These are phyloP conservation scores for Okamejei kenojei DNA, from an alignment of 2,797 vertebrate genomes.

Conservation along the genomic window DNA sequence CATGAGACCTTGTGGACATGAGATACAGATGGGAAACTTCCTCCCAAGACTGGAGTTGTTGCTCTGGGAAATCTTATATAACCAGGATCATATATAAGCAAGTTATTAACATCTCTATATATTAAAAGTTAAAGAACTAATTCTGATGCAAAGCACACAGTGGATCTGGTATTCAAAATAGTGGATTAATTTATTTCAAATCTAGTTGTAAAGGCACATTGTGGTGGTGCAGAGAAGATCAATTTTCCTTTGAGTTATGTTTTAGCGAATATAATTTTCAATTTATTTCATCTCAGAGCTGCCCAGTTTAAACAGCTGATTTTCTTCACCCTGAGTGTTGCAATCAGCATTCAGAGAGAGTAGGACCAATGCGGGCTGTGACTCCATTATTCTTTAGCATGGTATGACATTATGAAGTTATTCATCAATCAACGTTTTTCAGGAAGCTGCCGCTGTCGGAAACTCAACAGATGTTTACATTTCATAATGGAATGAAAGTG, in stretches of 20 bases:
- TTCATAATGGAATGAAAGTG: not conserved
- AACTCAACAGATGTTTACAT: not conserved
- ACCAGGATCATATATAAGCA: not conserved
- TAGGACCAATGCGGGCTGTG: not conserved
- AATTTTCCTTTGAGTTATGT: not conserved
- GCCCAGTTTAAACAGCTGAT: not conserved
- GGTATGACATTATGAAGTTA: not conserved
- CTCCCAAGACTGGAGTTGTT: not conserved
- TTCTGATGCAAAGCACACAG: not conserved
- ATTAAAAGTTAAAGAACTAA: not conserved
- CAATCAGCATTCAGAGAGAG: not conserved
- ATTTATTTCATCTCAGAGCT: not conserved
- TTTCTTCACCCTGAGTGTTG: not conserved
- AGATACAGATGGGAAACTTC: not conserved
- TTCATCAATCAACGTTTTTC: conserved; percentile 13
- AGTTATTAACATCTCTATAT: not conserved
- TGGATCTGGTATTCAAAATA: not conserved
- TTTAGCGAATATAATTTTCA: not conserved
- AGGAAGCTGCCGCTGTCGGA: not conserved
- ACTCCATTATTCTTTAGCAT: not conserved
- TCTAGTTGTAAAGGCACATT: not conserved
- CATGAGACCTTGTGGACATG: not conserved
- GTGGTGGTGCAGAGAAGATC: conserved; percentile 4
- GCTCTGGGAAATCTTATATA: not conserved
- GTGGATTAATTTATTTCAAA: not conserved